A percentile compares a stretch with the other conserved stretches of the same genome.
phyloP scores from a whole-genome alignment of 2,113 vertebrate species.

The Enhydra lutris region DNA sequence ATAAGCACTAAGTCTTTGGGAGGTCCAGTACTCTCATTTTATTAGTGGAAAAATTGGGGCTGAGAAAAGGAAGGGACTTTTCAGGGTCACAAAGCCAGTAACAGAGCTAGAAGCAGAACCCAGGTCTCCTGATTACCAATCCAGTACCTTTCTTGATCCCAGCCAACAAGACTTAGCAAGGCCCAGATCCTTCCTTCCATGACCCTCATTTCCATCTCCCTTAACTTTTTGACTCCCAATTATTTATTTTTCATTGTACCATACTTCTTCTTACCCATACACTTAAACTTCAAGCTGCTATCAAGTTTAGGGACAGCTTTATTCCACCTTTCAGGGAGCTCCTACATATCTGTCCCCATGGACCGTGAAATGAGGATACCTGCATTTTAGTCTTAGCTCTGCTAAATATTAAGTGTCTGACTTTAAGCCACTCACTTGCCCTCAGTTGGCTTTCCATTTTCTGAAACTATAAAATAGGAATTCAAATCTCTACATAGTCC shows the following conservation, averaged over 20 bases:
- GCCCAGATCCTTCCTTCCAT: background rate
- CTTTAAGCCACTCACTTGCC: background rate
- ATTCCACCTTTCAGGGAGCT: background rate
- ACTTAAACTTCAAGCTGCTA: constrained; percentile 4
- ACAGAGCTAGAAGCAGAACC: background rate
- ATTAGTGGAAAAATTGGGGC: background rate
- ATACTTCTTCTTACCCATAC: background rate
- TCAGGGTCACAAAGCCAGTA: background rate
- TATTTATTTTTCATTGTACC: background rate
- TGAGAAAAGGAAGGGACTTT: background rate
- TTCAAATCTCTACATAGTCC: background rate
- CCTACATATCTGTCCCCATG: background rate
- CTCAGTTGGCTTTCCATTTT: constrained; percentile 20
- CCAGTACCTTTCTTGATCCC: constrained; percentile 2
- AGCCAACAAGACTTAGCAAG: background rate
- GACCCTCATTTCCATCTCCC: background rate
- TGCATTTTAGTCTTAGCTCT: background rate
- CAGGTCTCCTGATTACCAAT: background rate
- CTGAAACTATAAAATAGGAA: constrained; percentile 5
- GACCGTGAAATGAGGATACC: background rate
- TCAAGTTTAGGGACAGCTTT: constrained; percentile 13
- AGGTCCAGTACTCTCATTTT: background rate
- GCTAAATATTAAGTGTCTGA: background rate
- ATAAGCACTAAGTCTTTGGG: background rate
- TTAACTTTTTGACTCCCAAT: background rate